Evolutionary conservation across 2,797 vertebrate species (phyloP), one percentile per base, ranked within the genome.

Genomic region (Alectoris magna): DNA sequence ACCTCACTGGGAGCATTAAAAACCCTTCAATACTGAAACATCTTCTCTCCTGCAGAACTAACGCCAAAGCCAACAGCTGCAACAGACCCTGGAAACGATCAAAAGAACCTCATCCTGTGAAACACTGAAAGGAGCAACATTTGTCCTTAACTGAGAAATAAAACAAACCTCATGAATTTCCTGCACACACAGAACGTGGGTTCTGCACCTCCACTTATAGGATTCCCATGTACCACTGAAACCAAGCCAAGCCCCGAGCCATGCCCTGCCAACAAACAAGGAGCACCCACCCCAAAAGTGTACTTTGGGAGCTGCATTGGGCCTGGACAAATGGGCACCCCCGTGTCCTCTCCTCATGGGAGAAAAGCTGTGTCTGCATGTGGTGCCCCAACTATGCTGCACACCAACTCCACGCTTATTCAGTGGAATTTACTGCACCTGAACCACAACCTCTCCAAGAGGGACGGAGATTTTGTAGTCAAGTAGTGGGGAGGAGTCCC

Each of bases 211-310:
- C 58, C 6, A 12, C 49, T 75, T 11, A 22, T 18, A 84, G 51
- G 55, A 78, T 15, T 83, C 14, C 27, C 44, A 24, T 0, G 3
- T 13, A 53, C 16, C 1, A 4, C 29, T 38, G 67, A 85, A 78
- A 75, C 19, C 22, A 34, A 68, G 53, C 0, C 15, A 0, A 84
- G 34, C 1, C 2, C 63, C 31, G 38, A 14, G 83, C 62, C 49
- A 64, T 55, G 13, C 44, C 68, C 1, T 0, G 2, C 49, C 41
- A 77, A 8, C 9, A 7, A 1, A 34, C 0, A 0, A 19, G 41
- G 29, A 26, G 34, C 2, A 3, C 19, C 22, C 1, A 2, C 10
- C 64, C 1, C 0, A 84, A 26, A 87, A 84, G 69, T 2, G 0
- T 5, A 31, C 46, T 38, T 53, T 6, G 14, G 21, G 3, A 1